Evolutionary conservation across 2,797 vertebrate genomes (phyloP).

Genomic region (Tapirus indicus): DNA sequence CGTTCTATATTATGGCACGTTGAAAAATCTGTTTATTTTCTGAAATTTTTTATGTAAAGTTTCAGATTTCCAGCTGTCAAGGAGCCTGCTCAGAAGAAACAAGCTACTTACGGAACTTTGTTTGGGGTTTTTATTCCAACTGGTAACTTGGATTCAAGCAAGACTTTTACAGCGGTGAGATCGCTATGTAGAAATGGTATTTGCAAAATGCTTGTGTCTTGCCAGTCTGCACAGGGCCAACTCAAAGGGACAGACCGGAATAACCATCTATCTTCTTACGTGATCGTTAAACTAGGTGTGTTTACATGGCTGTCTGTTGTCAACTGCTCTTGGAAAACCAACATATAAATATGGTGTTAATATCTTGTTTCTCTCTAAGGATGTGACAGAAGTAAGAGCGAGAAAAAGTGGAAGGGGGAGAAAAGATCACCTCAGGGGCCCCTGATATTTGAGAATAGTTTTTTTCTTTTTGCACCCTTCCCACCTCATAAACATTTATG

Average conservation of each 20-base stretch:
- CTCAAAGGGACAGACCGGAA: conserved; percentile 30
- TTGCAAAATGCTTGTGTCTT: conserved; percentile 42
- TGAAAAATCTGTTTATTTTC: conserved; percentile 53
- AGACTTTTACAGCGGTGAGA: conserved; percentile 55
- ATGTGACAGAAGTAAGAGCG: not conserved
- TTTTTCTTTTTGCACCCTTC: not conserved
- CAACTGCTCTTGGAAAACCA: conserved; percentile 70
- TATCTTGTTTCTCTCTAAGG: conserved; percentile 49
- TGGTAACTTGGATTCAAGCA: conserved; percentile 65
- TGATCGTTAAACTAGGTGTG: conserved; percentile 27
- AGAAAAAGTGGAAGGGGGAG: not conserved
- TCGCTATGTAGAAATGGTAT: conserved; percentile 68
- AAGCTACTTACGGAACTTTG: conserved; percentile 14
- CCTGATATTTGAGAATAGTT: not conserved
- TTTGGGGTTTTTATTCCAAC: conserved; percentile 68
- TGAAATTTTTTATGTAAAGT: not conserved
- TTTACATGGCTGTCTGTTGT: conserved; percentile 54
- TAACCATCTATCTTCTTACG: conserved; percentile 43
- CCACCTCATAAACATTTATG: not conserved
- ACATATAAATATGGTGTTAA: conserved; percentile 52
- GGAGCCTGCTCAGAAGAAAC: not conserved
- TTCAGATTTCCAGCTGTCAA: conserved; percentile 26
- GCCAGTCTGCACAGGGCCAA: conserved; percentile 45
- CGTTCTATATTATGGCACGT: not conserved
- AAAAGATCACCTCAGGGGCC: not conserved